Percentiles rank a stretch among this genome's conserved stretches.
Conservation (phyloP, 92 coral and sea anemone genomes). For the Epizoanthus stellaris region DNA sequence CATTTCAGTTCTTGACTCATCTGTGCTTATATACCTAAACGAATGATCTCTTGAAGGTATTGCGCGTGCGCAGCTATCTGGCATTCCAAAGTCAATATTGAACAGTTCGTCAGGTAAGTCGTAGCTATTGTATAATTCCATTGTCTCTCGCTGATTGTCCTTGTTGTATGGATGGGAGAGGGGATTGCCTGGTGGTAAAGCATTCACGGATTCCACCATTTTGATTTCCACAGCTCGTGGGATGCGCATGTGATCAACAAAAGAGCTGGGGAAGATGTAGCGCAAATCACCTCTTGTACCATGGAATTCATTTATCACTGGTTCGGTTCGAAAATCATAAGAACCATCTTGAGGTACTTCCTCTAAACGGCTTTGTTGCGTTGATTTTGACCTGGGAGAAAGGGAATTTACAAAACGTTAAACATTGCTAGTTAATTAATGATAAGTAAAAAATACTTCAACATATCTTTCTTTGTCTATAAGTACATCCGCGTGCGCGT, state of each 20-base stretch:
- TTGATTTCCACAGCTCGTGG: conserved; percentile 85
- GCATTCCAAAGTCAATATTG: not conserved
- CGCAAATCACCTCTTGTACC: conserved; percentile 15
- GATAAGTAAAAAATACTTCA: too few species aligned
- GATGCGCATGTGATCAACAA: conserved; percentile 74
- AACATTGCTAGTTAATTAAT: not conserved
- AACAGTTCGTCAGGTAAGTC: not conserved
- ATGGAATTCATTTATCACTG: conserved; percentile 65
- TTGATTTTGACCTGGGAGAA: not conserved
- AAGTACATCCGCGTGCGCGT: too few species aligned
- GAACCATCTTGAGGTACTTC: conserved; percentile 25
- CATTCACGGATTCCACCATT: conserved; percentile 66
- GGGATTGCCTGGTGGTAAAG: conserved; percentile 10
- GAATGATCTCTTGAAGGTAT: conserved; percentile 75
- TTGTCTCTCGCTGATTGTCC: not conserved
- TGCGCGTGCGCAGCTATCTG: not conserved
- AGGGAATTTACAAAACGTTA: not conserved
- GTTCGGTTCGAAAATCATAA: conserved; percentile 60
- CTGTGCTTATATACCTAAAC: conserved; percentile 58
- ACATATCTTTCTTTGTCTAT: too few species aligned
- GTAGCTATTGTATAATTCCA: not conserved
- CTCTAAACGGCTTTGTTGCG: not conserved
- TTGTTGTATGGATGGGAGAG: not conserved
- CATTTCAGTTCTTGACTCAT: conserved; percentile 70
- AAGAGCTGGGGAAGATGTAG: conserved; percentile 56